Evolutionary conservation across 2,888 invertebrate species (phyloP), one percentile per base, ranked within the genome.

Genomic region (Campoplex capitator): DNA sequence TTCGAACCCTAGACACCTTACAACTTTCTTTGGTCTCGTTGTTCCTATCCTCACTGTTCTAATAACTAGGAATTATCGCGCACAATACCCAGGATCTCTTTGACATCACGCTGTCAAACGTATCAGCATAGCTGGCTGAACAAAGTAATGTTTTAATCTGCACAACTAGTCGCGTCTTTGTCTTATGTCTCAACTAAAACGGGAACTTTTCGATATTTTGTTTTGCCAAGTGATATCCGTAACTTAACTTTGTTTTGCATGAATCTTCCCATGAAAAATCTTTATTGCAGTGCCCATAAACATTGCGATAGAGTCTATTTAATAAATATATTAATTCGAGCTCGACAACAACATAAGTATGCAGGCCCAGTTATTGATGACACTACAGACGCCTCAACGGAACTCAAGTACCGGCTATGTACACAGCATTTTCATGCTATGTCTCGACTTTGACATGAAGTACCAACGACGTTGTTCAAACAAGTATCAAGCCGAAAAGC

Each of bases 11-110:
- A 45, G 62, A 74, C 42, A 51, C 54, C 75, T 76, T 67, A 56
- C 70, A 79, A 76, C 48, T 83, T 77, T 82, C 62, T 70, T 67
- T 35, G n/a, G 42, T 9, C 56, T 62, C 58, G 73, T 35, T 79
- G 51, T 79, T 42, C 68, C 75, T 54, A 48, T 76, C 89, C 89
- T 86, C 88, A 84, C 32, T 88, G 91, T 91, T 91, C 93, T 94
- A 94, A 94, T 94, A 94, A 94, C 93, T 93, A 93, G 94, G 94
- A 94, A 94, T 94, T 94, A 94, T 94, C 93, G 92, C 92, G 67
- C 84, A 90, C 91, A 91, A 92, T 92, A 94, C 94, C 94, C 84
- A 83, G 78, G 76, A 93, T 93, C 92, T 91, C 94, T 94, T 94
- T 94, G 94, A 94, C 94, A 93, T 94, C 91, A 91, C 58, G 71